Evolutionary conservation across 2,888 invertebrate species (phyloP).

Genomic region (Phyllotreta striolata): DNA sequence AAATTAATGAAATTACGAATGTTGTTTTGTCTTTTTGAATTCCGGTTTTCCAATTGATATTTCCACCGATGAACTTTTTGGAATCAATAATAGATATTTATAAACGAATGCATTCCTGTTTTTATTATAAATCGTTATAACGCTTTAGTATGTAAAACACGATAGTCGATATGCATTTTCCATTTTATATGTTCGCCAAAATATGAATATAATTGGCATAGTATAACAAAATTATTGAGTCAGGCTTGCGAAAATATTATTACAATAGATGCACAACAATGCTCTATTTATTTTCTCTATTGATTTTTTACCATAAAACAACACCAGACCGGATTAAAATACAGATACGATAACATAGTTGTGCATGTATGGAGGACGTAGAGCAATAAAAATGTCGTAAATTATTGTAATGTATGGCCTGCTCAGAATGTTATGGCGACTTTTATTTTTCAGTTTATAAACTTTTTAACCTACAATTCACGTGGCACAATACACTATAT

Average conservation of each 20-base stretch:
- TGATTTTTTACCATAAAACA: slow-evolving; percentile 33
- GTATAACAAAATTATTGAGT: slow-evolving; percentile 15
- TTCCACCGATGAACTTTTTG: too few relatives aligned
- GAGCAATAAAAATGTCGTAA: slow-evolving; percentile 21
- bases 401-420: slow-evolving; percentile 18
- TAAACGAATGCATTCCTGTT: too few relatives aligned
- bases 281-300: slow-evolving; percentile 25
- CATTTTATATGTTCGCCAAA: not conserved
- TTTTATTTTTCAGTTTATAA: slow-evolving; percentile 7
- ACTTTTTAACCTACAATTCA: slow-evolving; percentile 6
- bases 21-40: too few relatives aligned
- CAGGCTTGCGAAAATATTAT: slow-evolving; percentile 22
- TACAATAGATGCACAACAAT: slow-evolving; percentile 21
- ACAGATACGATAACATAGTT: slow-evolving; percentile 20
- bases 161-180: not conserved
- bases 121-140: too few relatives aligned
- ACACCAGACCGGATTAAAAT: slow-evolving; percentile 26
- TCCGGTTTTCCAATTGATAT: too few relatives aligned
- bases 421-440: slow-evolving; percentile 5
- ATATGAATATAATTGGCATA: slow-evolving; percentile 15
- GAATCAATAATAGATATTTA: too few relatives aligned
- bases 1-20: too few relatives aligned
- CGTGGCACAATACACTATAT: not conserved
- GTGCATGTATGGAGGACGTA: slow-evolving; percentile 23
- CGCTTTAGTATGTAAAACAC: too few relatives aligned